Conservation (phyloP, 2,113 vertebrate genomes). For the Eurypyga helias region DNA sequence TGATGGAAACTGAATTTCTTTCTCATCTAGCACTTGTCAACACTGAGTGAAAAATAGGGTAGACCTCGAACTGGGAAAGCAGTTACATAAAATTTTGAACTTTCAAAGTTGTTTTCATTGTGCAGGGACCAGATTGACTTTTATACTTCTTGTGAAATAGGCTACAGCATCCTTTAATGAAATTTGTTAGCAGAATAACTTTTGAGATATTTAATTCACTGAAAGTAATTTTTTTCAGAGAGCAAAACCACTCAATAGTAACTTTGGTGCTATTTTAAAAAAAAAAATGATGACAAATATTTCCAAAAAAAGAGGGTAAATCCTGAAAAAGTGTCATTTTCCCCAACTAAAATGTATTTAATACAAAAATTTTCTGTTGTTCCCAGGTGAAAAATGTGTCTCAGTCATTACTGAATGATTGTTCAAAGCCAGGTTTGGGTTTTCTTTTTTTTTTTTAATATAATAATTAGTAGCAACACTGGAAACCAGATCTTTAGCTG, state of each 20-base stretch:
- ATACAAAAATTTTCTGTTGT: background rate
- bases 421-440: background rate
- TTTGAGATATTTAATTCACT: background rate
- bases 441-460: background rate
- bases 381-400: background rate
- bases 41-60: background rate
- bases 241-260: background rate
- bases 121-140: background rate
- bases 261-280: background rate
- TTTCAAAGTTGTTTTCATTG: conserved; percentile 32
- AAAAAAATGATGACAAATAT: background rate
- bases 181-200: background rate
- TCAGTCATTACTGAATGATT: background rate
- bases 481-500: background rate
- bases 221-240: background rate
- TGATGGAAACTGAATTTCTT: conserved; percentile 37
- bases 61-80: background rate
- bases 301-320: background rate
- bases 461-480: background rate
- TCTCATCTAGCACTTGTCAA: conserved; percentile 52
- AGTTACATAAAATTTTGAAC: background rate
- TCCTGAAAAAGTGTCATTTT: background rate
- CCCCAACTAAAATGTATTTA: background rate
- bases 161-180: background rate
- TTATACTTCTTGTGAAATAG: conserved; percentile 7